These are phyloP conservation scores for Anabas testudineus DNA, from an alignment of 2,797 vertebrate genomes.

Conservation along the genomic window DNA sequence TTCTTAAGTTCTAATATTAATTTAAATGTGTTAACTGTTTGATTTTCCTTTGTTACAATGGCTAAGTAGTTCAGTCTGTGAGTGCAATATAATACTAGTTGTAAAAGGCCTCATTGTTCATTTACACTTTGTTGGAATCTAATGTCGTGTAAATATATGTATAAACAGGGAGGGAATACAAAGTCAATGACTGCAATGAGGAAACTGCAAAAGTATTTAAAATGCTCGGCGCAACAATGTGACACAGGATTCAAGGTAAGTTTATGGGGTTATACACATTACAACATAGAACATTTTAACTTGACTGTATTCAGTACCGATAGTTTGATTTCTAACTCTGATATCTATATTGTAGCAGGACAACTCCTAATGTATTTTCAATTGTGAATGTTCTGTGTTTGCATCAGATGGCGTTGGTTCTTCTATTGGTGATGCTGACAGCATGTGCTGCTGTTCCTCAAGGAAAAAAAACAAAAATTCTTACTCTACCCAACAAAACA, in stretches of 20 bases:
- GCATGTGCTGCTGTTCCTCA: too few relatives aligned
- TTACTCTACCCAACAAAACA: neutral
- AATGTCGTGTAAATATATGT: neutral
- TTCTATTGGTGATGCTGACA: too few relatives aligned
- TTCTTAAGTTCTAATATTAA: too few relatives aligned
- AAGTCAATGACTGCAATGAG: neutral
- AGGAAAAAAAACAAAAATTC: neutral
- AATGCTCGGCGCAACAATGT: neutral
- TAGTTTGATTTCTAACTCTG: neutral
- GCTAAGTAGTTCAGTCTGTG: too few relatives aligned
- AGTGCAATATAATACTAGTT: too few relatives aligned
- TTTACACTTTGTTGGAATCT: neutral
- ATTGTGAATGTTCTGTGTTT: too few relatives aligned
- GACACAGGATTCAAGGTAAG: conserved; percentile 11
- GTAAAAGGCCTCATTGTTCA: too few relatives aligned
- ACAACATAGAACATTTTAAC: neutral
- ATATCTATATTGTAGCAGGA: too few relatives aligned
- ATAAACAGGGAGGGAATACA: neutral
- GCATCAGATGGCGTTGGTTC: neutral
- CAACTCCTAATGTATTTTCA: neutral
- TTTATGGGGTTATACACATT: neutral
- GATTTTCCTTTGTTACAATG: too few relatives aligned
- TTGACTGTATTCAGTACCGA: neutral
- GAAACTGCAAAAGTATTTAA: neutral
- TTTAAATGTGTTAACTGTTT: too few relatives aligned